Evolutionary conservation across 2,113 vertebrate species (phyloP), one percentile per base, ranked within the genome.

Genomic region (Deroptyus accipitrinus): DNA sequence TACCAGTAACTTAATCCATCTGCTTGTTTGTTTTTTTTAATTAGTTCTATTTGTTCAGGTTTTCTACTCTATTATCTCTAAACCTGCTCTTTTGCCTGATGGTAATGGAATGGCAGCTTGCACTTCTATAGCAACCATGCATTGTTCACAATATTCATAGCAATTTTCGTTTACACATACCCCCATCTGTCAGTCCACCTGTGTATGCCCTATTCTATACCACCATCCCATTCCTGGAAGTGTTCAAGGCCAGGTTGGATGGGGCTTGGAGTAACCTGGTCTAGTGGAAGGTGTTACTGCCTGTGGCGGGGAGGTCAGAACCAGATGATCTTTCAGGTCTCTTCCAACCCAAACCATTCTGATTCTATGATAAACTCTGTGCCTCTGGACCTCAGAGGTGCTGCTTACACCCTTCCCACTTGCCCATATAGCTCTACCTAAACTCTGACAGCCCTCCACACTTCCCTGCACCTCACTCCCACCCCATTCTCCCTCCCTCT

Each of bases 101-200:
- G 33, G 33, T 59, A 35, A 35, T 35, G 23, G 18, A 74, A 20
- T 1, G 5, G 61, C 28, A 84, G 3, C 19, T 55, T 2, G 0
- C 12, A 8, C 13, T 83, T 57, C 63, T 48, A 2, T 8, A 35
- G 57, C 0, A 67, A 30, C 31, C 17, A 17, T n/a, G 16, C 10
- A 20, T 9, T 19, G 14, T 37, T 62, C 33, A 48, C 9, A 20
- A 9, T 23, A 15, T 41, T 62, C 27, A 35, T n/a, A 8, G 5
- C 6, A 25, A 28, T 51, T 70, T 41, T 12, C n/a, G 18, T 70
- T 75, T 44, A 27, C 41, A n/a, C 17, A 11, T 17, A 33, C 16
- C 30, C 51, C 11, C 37, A 33, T 55, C 70, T 74, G 51, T 25
- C 33, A 23, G 33, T 24, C 33, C 22, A 35, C 33, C 33, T 59